A percentile compares a stretch with the other conserved stretches of the same genome.
These are phyloP conservation scores for Anthoscopus minutus DNA, from an alignment of 2,113 vertebrate species.

Conservation along the genomic window DNA sequence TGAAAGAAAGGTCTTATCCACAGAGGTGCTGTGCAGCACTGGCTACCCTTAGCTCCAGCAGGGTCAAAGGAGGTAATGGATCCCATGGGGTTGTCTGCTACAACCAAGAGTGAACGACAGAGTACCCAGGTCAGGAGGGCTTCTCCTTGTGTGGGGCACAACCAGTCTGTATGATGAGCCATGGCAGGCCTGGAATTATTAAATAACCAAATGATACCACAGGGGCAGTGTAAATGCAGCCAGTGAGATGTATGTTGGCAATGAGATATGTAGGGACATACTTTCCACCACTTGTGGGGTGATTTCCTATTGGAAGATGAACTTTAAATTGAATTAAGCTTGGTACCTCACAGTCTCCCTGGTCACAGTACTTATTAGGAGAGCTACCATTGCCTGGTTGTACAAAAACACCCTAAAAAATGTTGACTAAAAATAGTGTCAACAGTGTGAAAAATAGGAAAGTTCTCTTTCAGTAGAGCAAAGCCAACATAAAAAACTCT, in stretches of 20 bases:
- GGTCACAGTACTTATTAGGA: neutral
- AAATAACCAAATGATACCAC: neutral
- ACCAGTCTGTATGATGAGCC: neutral
- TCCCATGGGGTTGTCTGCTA: neutral
- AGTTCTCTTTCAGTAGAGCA: neutral
- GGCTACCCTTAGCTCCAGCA: neutral
- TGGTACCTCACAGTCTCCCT: neutral
- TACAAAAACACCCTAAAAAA: neutral
- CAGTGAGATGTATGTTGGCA: neutral
- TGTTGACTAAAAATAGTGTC: neutral
- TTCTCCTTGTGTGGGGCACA: neutral
- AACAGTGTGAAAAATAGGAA: neutral
- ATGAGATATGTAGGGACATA: neutral
- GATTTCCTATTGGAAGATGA: neutral
- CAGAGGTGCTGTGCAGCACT: neutral
- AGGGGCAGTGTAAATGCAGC: neutral
- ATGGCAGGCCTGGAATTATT: neutral
- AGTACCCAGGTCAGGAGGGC: neutral
- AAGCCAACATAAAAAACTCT: neutral
- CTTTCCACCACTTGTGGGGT: neutral
- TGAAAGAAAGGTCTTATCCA: neutral
- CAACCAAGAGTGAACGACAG: neutral
- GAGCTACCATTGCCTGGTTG: neutral
- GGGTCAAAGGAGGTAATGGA: neutral
- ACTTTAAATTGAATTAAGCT: neutral